Conservation (phyloP, 1,140 invertebrate genomes). For the Drosophila yakuba region DNA sequence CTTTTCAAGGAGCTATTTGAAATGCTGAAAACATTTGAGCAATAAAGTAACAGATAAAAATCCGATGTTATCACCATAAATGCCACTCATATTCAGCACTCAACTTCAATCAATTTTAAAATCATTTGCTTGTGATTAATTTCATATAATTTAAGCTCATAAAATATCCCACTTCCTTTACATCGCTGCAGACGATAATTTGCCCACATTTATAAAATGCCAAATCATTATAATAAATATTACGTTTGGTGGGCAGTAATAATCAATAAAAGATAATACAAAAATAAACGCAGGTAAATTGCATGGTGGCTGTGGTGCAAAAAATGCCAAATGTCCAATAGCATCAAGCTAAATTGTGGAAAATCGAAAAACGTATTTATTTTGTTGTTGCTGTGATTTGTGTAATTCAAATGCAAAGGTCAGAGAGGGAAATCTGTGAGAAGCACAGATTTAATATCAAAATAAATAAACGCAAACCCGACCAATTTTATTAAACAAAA, state of each 20-base stretch:
- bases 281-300: constrained; percentile 29
- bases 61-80: constrained; percentile 20
- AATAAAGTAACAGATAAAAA: constrained; percentile 1
- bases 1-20: background rate
- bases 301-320: constrained; percentile 18
- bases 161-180: constrained; percentile 14
- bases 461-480: background rate
- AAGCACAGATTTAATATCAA: background rate
- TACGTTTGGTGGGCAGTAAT: constrained; percentile 21
- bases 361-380: constrained; percentile 28
- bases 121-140: constrained; percentile 42
- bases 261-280: constrained; percentile 42
- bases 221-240: constrained; percentile 23
- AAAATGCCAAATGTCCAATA: constrained; percentile 38
- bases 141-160: constrained; percentile 39
- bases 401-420: constrained; percentile 52
- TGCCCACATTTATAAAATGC: constrained; percentile 32
- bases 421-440: constrained; percentile 20
- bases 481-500: background rate
- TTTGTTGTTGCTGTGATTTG: constrained; percentile 37
- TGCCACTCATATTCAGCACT: constrained; percentile 12
- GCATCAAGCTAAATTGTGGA: constrained; percentile 23
- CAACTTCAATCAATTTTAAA: constrained; percentile 33
- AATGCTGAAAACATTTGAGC: constrained; percentile 2
- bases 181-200: constrained; percentile 36